Percentiles rank a stretch among this genome's conserved stretches.
These are phyloP conservation scores for Elaphurus davidianus DNA, from an alignment of 2,113 vertebrate genomes.

Conservation along the genomic window DNA sequence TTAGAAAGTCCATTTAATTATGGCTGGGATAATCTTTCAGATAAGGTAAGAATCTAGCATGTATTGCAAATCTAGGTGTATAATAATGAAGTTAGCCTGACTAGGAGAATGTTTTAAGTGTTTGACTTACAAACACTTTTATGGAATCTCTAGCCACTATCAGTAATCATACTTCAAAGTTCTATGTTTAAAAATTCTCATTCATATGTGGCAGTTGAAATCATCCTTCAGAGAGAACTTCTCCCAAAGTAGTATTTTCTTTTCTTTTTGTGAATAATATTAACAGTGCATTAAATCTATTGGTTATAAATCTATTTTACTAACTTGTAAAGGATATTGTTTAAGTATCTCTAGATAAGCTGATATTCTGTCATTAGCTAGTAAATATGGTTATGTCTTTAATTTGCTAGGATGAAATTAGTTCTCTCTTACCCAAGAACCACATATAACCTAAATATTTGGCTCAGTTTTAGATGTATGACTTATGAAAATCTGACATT, in stretches of 20 bases:
- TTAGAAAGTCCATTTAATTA: conserved; percentile 93
- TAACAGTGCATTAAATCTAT: not conserved
- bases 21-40: conserved; percentile 95
- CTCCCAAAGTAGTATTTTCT: not conserved
- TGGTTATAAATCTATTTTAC: not conserved
- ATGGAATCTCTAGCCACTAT: not conserved
- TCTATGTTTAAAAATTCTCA: not conserved
- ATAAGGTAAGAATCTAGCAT: conserved; percentile 85
- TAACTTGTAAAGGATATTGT: not conserved
- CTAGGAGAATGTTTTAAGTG: not conserved
- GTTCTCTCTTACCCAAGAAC: not conserved
- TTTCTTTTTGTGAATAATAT: conserved; percentile 31
- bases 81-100: not conserved
- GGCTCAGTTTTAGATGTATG: not conserved
- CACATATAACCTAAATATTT: conserved; percentile 9
- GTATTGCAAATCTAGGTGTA: not conserved
- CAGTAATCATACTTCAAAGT: conserved; percentile 29
- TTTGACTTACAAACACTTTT: not conserved
- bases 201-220: conserved; percentile 4
- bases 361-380: not conserved
- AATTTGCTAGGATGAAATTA: conserved; percentile 5
- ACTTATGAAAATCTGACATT: not conserved
- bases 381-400: not conserved
- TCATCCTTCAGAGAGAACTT: conserved; percentile 16
- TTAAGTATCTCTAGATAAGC: conserved; percentile 37